A percentile compares a stretch with the other conserved stretches of the same genome.
Conservation (phyloP, 2,797 vertebrate species). For the Sciurus vulgaris region DNA sequence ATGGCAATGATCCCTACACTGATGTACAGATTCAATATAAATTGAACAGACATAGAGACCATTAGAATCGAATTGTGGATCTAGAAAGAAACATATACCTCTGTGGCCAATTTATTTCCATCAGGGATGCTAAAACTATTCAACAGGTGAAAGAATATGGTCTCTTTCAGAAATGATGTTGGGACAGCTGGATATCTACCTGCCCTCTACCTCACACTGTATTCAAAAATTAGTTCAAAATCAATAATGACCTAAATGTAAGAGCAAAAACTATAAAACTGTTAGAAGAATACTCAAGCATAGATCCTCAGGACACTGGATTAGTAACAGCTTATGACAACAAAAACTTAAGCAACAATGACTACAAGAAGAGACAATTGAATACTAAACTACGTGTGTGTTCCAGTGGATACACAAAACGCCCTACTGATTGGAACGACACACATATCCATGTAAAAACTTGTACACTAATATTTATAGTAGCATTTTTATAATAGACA, state of each 20-base stretch:
- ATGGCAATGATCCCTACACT: neutral
- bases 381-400: neutral
- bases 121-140: neutral
- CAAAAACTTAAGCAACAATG: neutral
- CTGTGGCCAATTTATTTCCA: neutral
- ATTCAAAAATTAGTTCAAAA: neutral
- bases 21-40: neutral
- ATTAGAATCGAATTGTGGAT: neutral
- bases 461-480: neutral
- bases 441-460: neutral
- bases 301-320: neutral
- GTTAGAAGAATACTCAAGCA: neutral
- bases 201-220: neutral
- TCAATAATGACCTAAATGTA: slow-evolving; percentile 1
- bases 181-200: neutral
- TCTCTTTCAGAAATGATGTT: neutral
- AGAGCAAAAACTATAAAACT: neutral
- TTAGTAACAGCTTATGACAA: neutral
- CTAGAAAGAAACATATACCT: neutral
- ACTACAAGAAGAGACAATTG: slow-evolving; percentile 1
- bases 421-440: neutral
- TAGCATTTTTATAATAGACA: neutral
- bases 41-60: too few relatives aligned
- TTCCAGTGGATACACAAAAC: neutral
- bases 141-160: neutral